Base-by-base conservation (phyloP, 2,888 invertebrate genomes). In the Fissipunctia ypsillon region DNA sequence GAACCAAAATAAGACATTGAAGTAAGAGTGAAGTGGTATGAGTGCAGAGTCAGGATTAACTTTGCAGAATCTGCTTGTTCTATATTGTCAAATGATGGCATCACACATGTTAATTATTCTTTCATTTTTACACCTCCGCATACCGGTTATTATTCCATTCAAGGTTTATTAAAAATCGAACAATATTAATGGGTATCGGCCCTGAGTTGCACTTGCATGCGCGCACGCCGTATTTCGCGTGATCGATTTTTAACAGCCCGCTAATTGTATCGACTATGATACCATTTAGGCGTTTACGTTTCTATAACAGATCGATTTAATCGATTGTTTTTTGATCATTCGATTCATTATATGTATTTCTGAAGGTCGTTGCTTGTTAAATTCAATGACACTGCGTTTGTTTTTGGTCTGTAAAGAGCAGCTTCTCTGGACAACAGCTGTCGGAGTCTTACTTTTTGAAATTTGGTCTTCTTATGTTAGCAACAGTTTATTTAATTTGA, bases 211-310 rank as follows among this genome's bases (percentile, higher is more conserved):
- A 84, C 64, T 70, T 52, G 68, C 68, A 63, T 52, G 74, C 73
- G 35, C 59, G 22, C 72, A 66, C 76, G 78, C 59, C 31, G 35
- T 43, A 66, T 61, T 75, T 75, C 38, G 84, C 82, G 69, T 84
- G 84, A 79, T 81, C 59, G 45, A 50, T 57, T 82, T 79, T 81
- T 84, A 77, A 52, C 64, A n/a, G 59, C 45, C 48, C 31, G 22
- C 35, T 84, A 79, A 84, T 81, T 75, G 59, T 41, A 80, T 63
- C 59, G 63, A 69, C 73, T 73, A 73, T 78, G 69, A 80, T 78
- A 80, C 67, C 64, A n/a, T 56, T 75, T 61, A 74, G 41, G 65
- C 64, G 25, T 56, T 75, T 61, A 74, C 45, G 65, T 72, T 68
- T 74, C 71, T 54, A 70, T 80, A 61, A 69, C 48, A 48, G 64